These are phyloP conservation scores for Ophraella communa DNA, from an alignment of 2,888 invertebrate genomes.

Conservation along the genomic window DNA sequence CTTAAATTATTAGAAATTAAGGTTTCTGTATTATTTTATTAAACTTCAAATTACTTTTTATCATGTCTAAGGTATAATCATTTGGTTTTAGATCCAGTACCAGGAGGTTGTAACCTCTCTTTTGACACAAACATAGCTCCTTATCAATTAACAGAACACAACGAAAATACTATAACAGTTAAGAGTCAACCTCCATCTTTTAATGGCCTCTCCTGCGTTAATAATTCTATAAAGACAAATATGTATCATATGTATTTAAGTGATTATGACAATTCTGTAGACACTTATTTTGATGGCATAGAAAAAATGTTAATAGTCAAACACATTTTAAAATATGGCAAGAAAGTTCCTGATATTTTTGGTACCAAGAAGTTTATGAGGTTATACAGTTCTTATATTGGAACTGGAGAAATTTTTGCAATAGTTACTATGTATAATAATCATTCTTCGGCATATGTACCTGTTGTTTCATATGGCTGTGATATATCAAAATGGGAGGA, in stretches of 20 bases:
- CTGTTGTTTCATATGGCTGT: constrained; percentile 73
- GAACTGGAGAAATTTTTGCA: constrained; percentile 68
- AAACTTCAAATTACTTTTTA: constrained; percentile 25
- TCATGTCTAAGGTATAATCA: too few species aligned
- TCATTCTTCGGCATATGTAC: constrained; percentile 70
- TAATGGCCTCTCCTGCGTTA: constrained; percentile 54
- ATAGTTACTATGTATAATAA: constrained; percentile 62
- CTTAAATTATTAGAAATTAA: neutral
- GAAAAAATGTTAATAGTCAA: constrained; percentile 67
- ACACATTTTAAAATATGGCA: constrained; percentile 63
- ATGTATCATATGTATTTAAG: constrained; percentile 70
- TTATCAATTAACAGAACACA: constrained; percentile 61
- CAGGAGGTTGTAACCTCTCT: constrained; percentile 81
- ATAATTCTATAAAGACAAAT: constrained; percentile 58
- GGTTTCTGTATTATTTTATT: too few species aligned
- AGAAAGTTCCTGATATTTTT: constrained; percentile 57
- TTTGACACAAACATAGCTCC: constrained; percentile 67
- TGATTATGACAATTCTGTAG: constrained; percentile 63
- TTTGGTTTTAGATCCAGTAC: constrained; percentile 70
- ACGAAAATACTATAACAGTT: constrained; percentile 61
- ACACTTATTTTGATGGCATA: constrained; percentile 68
- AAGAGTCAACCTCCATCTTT: constrained; percentile 64
- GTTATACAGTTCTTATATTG: constrained; percentile 67
- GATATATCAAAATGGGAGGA: constrained; percentile 59
- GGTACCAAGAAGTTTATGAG: constrained; percentile 50